Evolutionary conservation across 1,140 invertebrate genomes (phyloP), one percentile per base, ranked within the genome.

Genomic region (Psix sp.): DNA sequence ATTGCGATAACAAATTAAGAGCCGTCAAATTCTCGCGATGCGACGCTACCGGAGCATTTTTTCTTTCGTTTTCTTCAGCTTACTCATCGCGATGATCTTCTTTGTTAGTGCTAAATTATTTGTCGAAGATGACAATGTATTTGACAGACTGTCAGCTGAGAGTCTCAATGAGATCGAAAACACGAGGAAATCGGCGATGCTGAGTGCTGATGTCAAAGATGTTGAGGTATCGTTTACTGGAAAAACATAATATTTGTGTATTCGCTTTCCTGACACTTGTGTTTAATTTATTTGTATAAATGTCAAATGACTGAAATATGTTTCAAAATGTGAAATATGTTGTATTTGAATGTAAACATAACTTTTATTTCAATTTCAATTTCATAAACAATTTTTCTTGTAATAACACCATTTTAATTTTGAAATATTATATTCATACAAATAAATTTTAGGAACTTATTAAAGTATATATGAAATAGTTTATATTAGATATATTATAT

Each of bases 1-100:
- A 49, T 54, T 33, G 48, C 43, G 36, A 56, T 49, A 54, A 57
- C 35, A 7, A 66, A 26, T 59, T 63, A 38, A 21, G 16, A 49
- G 15, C 18, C 2, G n/a, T 16, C 3, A 52, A 56, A 31, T 24
- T 49, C 15, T 29, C 21, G 65, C 5, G 21, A 85, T 84, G 83
- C 79, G 78, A 24, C 65, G 66, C 15, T 81, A 67, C 65, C 80
- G 78, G 9, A 49, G 67, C 6, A 15, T 78, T 6, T 24, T 80
- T 1, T 46, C 70, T 0, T 18, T 74, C 11, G 15, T 77, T 9
- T 40, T 70, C 21, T 54, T 52, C 14, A 82, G 77, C 24, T 24
- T 81, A 4, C 71, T 76, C 1, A 49, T 72, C 10, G 48, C 62
- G 5, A 76, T 81, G 13, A 9, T 86, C 14, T 51, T 39, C 14